These are phyloP conservation scores for Carapus acus DNA, from an alignment of 2,797 vertebrate species.

Conservation along the genomic window DNA sequence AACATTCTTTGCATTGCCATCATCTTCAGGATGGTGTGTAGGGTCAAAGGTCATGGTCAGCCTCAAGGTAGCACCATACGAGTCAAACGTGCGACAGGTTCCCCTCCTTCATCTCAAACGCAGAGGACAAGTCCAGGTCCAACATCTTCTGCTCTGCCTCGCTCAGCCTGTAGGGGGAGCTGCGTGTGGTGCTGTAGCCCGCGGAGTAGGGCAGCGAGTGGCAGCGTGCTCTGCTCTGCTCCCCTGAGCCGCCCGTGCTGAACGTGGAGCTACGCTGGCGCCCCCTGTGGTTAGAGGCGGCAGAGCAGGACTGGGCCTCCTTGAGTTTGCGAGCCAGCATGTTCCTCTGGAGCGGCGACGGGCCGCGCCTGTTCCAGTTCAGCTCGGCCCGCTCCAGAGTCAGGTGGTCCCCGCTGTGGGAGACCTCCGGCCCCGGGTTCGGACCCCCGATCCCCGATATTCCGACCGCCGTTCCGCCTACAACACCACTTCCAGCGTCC, in stretches of 20 bases:
- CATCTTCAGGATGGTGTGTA: too few relatives aligned
- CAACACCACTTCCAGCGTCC: constrained; percentile 4
- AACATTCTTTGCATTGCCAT: too few relatives aligned
- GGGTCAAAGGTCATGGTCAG: too few relatives aligned
- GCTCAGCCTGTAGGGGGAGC: constrained; percentile 81
- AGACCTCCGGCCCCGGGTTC: background rate
- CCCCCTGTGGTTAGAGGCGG: constrained; percentile 60
- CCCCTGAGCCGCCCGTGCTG: constrained; percentile 71
- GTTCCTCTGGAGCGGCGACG: constrained; percentile 82
- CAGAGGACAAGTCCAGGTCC: constrained; percentile 76
- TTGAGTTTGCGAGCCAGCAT: constrained; percentile 75
- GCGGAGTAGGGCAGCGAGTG: constrained; percentile 81
- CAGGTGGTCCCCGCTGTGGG: constrained; percentile 24
- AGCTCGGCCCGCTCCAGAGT: constrained; percentile 72
- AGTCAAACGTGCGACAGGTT: constrained; percentile 10
- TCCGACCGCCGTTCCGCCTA: constrained; percentile 5
- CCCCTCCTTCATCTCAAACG: constrained; percentile 70
- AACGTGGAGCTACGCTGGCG: constrained; percentile 75
- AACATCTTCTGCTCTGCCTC: constrained; percentile 87
- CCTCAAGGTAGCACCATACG: too few relatives aligned
- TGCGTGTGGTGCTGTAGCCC: constrained; percentile 74
- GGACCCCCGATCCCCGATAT: constrained; percentile 61
- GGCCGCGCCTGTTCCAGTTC: constrained; percentile 78
- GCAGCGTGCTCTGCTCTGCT: constrained; percentile 75
- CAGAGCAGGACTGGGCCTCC: constrained; percentile 67